These are phyloP conservation scores for Monochamus alternatus DNA, from an alignment of 2,888 invertebrate genomes.

Conservation along the genomic window DNA sequence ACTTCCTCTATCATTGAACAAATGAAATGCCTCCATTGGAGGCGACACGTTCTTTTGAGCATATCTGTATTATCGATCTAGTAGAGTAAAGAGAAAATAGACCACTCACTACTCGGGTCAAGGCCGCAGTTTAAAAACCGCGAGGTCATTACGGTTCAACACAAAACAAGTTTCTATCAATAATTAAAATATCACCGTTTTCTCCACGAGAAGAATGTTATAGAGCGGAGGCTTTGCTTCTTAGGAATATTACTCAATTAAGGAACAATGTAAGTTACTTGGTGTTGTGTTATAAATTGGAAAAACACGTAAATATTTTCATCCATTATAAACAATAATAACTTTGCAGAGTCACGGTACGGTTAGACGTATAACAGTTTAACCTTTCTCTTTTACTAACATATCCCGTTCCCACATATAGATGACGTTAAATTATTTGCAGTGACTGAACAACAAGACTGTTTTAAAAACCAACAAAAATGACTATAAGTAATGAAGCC, in stretches of 20 bases:
- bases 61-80: neutral
- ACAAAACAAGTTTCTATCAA: slow-evolving; percentile 42
- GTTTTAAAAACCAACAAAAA: slow-evolving; percentile 42
- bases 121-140: slow-evolving; percentile 66
- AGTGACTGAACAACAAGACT: slow-evolving; percentile 58
- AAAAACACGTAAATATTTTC: slow-evolving; percentile 29
- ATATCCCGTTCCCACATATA: slow-evolving; percentile 42
- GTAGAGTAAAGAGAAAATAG: neutral
- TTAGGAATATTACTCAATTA: slow-evolving; percentile 1
- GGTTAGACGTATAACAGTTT: slow-evolving; percentile 51
- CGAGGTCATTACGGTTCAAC: slow-evolving; percentile 66
- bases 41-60: neutral
- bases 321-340: slow-evolving; percentile 44
- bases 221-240: neutral
- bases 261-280: slow-evolving; percentile 37
- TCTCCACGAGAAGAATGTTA: slow-evolving; percentile 14
- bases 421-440: slow-evolving; percentile 51
- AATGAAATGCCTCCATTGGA: too few relatives aligned
- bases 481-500: slow-evolving; percentile 75
- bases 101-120: slow-evolving; percentile 57
- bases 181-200: slow-evolving; percentile 12
- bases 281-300: neutral
- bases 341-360: slow-evolving; percentile 59
- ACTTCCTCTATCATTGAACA: too few relatives aligned
- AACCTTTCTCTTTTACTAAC: slow-evolving; percentile 61